Conservation (phyloP, 2,113 vertebrate genomes). For the Festucalex cinctus region DNA sequence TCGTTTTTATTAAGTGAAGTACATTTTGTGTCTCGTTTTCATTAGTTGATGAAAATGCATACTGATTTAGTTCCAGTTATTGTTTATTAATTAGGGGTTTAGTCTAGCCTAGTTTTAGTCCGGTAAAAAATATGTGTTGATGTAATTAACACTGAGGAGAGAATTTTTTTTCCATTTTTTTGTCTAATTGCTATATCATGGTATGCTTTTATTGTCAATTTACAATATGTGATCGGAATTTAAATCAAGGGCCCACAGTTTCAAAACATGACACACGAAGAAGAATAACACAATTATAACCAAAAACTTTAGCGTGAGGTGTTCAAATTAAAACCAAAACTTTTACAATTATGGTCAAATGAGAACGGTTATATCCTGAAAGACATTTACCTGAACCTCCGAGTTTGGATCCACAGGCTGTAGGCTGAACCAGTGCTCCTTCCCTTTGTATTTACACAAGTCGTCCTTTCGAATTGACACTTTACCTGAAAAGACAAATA, state of each 20-base stretch:
- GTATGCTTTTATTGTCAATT: no score
- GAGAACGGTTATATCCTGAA: background rate
- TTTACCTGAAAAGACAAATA: constrained; percentile 77
- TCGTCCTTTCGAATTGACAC: constrained; percentile 96
- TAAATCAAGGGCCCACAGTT: no score
- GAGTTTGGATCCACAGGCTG: constrained; percentile 94
- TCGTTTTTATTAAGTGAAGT: no score
- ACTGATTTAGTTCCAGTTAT: no score
- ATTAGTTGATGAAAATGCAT: no score
- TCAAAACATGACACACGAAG: no score
- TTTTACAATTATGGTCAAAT: background rate
- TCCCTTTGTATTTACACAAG: constrained; percentile 85
- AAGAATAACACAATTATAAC: background rate
- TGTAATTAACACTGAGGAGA: background rate
- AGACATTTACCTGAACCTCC: constrained; percentile 88
- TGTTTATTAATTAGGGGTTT: no score
- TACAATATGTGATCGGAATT: no score
- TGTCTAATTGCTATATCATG: background rate
- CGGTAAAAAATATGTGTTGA: no score
- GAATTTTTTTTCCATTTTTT: background rate
- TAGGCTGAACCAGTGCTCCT: constrained; percentile 91
- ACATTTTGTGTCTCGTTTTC: no score
- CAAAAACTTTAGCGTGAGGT: background rate
- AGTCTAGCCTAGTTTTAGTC: no score
- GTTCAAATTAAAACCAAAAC: background rate